Evolutionary conservation across 2,797 vertebrate genomes (phyloP).

Genomic region (Lithobates pipiens): DNA sequence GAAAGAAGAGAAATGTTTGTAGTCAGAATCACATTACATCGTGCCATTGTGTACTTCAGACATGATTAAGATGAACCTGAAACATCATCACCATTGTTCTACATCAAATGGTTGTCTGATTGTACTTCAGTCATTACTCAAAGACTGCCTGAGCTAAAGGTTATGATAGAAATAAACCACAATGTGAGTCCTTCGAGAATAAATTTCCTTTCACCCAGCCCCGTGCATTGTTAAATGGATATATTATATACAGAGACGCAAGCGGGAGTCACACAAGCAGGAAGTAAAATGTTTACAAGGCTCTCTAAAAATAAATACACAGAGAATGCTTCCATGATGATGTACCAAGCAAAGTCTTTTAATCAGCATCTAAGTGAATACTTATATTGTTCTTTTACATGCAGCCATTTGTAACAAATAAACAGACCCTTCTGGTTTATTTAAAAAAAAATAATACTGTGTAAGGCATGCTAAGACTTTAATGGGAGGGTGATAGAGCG

Average conservation of each 20-base stretch:
- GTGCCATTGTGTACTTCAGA: conserved; percentile 4
- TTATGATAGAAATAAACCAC: conserved; percentile 59
- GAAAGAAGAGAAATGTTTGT: conserved; percentile 19
- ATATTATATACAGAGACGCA: conserved; percentile 56
- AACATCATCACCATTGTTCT: conserved; percentile 29
- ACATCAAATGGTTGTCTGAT: conserved; percentile 39
- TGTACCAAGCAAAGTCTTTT: conserved; percentile 46
- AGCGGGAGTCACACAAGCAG: conserved; percentile 48
- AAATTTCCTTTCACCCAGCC: conserved; percentile 51
- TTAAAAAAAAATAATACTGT: conserved; percentile 20
- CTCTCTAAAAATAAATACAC: conserved; percentile 56
- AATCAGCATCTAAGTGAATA: conserved; percentile 50
- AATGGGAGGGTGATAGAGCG: neutral
- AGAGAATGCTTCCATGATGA: conserved; percentile 46
- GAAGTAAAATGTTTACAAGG: conserved; percentile 60
- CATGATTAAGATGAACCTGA: conserved; percentile 39
- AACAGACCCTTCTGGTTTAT: conserved; percentile 45
- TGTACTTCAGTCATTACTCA: conserved; percentile 56
- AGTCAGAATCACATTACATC: neutral
- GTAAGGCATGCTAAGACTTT: conserved; percentile 19
- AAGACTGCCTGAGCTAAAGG: conserved; percentile 44
- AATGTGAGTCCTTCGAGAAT: conserved; percentile 48
- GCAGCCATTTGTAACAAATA: conserved; percentile 44
- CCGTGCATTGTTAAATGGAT: conserved; percentile 58
- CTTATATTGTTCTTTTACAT: conserved; percentile 54